Evolutionary conservation across 2,113 vertebrate species (phyloP), one percentile per base, ranked within the genome.

Genomic region (Genyomyrus donnyi): DNA sequence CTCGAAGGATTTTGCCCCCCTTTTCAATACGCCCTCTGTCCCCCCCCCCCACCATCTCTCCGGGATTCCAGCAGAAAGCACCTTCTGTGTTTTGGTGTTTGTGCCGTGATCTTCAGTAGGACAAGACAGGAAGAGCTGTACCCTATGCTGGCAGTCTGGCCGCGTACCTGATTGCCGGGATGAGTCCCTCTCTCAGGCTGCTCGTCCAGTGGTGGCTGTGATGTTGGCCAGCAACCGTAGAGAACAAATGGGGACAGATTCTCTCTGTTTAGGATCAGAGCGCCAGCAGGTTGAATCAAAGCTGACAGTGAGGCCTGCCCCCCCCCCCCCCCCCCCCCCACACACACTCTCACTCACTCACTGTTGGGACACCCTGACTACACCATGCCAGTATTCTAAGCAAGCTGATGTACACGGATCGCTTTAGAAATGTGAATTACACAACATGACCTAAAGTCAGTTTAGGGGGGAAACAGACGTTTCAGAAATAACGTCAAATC

Each of bases 1-100:
- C 70, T 89, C 74, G 15, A 42, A 83, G 88, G 39, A 52, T 49
- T 89, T 84, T 39, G 70, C 74, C 50, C 70, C 88, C 74, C 74
- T 89, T 56, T 83, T 35, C 21, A 89, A 42, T 89, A 52, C 15
- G 7, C 17, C 70, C 45, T 80, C 19, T 3, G 24, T 27, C 15
- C 13, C 50, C 15, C 13, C 50, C 50, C 21, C 66, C 31, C 49
- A 7, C 88, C 35, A 24, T n/a, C 49, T 56, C 70, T 10, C 88
- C 1, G 27, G 62, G 62, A 89, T 50, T 89, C 66, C 88, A 50
- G 66, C 27, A 49, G 56, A 50, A 77, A 89, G 66, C 42, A 21
- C 48, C n/a, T 48, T 31, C 15, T 21, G 17, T 50, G 17, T 35
- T 17, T 31, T 27, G 42, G 15, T 6, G 27, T 77, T 35, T 39